Evolutionary conservation across 2,113 vertebrate genomes (phyloP), one percentile per base, ranked within the genome.

Genomic region (Diadophis punctatus): DNA sequence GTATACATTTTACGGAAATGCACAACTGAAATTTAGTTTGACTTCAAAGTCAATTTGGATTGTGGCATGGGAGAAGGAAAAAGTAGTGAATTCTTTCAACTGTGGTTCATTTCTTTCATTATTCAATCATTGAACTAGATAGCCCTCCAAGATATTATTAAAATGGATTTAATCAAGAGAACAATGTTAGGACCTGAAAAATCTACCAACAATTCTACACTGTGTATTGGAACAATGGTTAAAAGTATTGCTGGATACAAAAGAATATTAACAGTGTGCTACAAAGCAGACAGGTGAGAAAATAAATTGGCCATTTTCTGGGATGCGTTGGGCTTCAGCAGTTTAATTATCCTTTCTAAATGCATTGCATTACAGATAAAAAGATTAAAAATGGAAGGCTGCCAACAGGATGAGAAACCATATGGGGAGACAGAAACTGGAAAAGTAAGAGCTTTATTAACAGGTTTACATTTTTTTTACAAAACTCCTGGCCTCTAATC

Each of bases 121-220:
- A 97, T 96, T 94, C 96, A 91, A 93, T 96, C 96, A 96, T 22
- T 43, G 74, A 80, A 43, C 34, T 80, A 80, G 74, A 43, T 80
- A 43, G n/a, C 20, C 18, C 74, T 80, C 74, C 74, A 80, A 80
- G 74, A 80, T 91, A 92, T 95, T 97, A 93, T 94, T 96, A 94
- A 94, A 93, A 93, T 92, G 90, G 92, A 96, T 95, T 96, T 96
- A 94, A 80, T 93, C 95, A 95, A 94, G 86, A 96, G 96, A 97
- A 96, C 93, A 92, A 87, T 91, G 92, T 94, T 93, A 94, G 92
- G 95, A 94, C 90, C 91, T 93, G 89, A 95, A 94, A 89, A 96
- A 95, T 86, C 90, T n/a, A 52, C 88, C 91, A 90, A 92, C 89
- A 95, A 80, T 97, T 97, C 95, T 93, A 88, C 93, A 86, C 92